Evolutionary conservation across 2,797 vertebrate genomes (phyloP), one percentile per base, ranked within the genome.

Genomic region (Huso huso): DNA sequence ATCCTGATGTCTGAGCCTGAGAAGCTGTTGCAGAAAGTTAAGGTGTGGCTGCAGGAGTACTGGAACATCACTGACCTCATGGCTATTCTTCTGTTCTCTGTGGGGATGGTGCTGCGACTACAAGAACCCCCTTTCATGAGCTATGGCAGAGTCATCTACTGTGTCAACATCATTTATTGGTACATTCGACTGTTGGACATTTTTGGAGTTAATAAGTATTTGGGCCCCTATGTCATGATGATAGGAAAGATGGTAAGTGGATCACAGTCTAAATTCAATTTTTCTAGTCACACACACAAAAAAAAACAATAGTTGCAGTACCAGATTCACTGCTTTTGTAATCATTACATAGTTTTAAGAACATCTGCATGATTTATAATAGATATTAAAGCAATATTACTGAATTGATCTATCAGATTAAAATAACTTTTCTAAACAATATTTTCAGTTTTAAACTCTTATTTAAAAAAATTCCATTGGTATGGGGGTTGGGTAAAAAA

Each of bases 161-260:
- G 96, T 23, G 95, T 99, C 74, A 97, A 98, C 85, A 98, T 99
- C 81, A 98, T 99, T 85, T 99, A 99, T 75, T 99, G 96, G 96
- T 99, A 99, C 79, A 99, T 99, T 80, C 89, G 96, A 62, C 86
- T 99, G 70, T 85, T 99, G 52, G 96, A 99, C 86, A 99, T 99
- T 89, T 99, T 99, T 4, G 96, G 96, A 18, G 96, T 99, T 76
- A 99, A 99, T 90, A 99, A 99, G 79, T 98, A 99, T 82, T 88
- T 99, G 85, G 96, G 96, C 72, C 96, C 96, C 10, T 98, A 99
- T 64, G 96, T 99, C 76, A 98, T 99, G 96, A 98, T 99, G 96
- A 98, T 99, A 73, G 96, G 96, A 70, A 99, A 99, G 89, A 99
- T 99, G 96, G 96, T 99, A 83, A 94, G 95, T 74, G 50, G 65